phyloP scores from a whole-genome alignment of 2,888 invertebrate species.

The Yponomeuta evonymella region DNA sequence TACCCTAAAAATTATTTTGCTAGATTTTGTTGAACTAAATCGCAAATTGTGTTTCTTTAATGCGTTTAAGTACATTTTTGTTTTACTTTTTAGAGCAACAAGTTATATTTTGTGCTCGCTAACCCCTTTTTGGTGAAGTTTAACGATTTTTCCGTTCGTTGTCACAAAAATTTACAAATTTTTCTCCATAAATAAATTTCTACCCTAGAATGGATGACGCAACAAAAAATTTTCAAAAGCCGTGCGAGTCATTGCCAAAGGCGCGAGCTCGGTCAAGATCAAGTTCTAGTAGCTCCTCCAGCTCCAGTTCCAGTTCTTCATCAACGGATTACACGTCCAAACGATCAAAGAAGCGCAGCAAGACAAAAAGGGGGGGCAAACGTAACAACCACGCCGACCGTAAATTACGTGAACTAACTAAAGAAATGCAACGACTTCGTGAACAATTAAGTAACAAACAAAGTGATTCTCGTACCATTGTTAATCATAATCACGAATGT shows the following conservation, averaged over 20 bases:
- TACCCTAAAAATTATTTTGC: too few species aligned
- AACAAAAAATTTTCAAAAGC: not conserved
- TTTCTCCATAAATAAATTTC: not conserved
- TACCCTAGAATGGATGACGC: constrained; percentile 4
- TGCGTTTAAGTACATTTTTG: not conserved
- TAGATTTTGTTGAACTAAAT: not conserved
- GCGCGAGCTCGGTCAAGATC: not conserved
- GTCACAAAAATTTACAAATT: not conserved
- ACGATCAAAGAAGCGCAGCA: constrained; percentile 1
- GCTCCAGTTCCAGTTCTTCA: not conserved
- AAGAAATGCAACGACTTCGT: not conserved
- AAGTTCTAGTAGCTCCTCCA: not conserved
- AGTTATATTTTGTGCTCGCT: too few species aligned
- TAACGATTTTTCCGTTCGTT: constrained; percentile 5
- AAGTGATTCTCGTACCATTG: not conserved
- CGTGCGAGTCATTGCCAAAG: not conserved
- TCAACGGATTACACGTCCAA: not conserved
- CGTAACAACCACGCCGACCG: constrained; percentile 1
- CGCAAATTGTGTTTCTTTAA: not conserved
- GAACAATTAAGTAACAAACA: not conserved
- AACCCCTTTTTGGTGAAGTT: not conserved
- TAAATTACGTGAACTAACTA: not conserved
- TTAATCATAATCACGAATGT: too few species aligned
- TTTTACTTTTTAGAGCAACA: not conserved
- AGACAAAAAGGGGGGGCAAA: constrained; percentile 6